Evolutionary conservation across 2,113 vertebrate genomes (phyloP).

Genomic region (Octodon degus): DNA sequence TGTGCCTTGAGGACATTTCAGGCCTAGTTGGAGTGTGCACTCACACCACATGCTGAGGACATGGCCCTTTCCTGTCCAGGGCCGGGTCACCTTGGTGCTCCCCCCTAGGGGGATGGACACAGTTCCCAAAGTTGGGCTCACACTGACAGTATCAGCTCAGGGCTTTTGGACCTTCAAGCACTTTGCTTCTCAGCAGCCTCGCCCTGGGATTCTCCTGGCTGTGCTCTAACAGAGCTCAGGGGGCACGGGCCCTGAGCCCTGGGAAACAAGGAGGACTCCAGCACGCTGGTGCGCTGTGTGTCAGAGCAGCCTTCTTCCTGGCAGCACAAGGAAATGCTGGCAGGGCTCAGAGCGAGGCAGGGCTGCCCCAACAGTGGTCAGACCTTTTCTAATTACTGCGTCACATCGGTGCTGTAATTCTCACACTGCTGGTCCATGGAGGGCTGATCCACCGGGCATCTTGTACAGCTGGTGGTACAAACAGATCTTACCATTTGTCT

Average conservation of each 20-base stretch:
- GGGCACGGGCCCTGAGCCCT: background rate
- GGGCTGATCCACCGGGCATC: background rate
- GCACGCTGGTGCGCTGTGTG: background rate
- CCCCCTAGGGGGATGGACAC: background rate
- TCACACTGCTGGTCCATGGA: background rate
- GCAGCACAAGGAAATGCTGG: background rate
- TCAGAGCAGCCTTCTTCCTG: background rate
- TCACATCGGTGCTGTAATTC: background rate
- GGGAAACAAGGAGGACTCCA: background rate
- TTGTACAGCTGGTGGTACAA: background rate
- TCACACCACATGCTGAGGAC: background rate
- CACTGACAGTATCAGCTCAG: background rate
- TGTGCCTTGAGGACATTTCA: background rate
- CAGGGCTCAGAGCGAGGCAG: background rate
- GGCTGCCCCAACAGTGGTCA: background rate
- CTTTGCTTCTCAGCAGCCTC: background rate
- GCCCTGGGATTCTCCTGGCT: background rate
- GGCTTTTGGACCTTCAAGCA: background rate
- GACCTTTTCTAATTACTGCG: background rate
- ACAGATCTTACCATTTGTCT: background rate
- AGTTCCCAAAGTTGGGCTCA: background rate
- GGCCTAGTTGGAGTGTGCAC: background rate
- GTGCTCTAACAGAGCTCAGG: background rate
- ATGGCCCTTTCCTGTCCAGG: background rate
- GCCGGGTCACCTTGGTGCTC: background rate